A percentile compares a stretch with the other conserved stretches of the same genome.
These are phyloP conservation scores for Agriopis marginaria DNA, from an alignment of 2,888 invertebrate species.

Conservation along the genomic window DNA sequence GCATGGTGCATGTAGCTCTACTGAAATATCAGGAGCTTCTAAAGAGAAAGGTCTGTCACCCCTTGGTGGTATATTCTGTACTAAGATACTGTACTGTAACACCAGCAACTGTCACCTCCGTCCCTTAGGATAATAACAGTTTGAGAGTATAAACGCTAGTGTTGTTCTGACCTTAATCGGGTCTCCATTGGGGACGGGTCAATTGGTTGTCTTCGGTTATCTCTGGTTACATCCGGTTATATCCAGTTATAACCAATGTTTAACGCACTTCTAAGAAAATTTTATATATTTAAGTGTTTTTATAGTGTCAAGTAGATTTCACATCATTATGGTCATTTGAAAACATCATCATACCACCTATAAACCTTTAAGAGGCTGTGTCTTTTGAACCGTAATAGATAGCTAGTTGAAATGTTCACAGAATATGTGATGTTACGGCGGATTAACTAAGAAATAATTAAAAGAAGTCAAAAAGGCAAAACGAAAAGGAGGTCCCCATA, in stretches of 20 bases:
- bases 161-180: constrained; percentile 40
- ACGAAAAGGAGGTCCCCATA: no score
- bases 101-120: background rate
- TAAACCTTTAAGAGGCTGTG: no score
- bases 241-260: background rate
- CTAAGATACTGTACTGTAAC: background rate
- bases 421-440: no score
- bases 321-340: no score
- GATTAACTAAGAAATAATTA: no score
- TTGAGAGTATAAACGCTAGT: constrained; percentile 28
- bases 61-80: background rate
- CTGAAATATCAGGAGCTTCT: no score
- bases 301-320: background rate
- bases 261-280: background rate
- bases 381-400: no score
- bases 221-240: constrained; percentile 4
- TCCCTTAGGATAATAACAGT: constrained; percentile 30
- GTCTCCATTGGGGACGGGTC: constrained; percentile 17
- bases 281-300: background rate
- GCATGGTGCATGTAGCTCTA: no score
- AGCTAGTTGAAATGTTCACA: no score
- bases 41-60: no score
- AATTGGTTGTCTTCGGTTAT: constrained; percentile 20
- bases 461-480: no score
- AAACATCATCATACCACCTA: no score